phyloP scores from a whole-genome alignment of 1,140 invertebrate genomes.

The Cydia amplana region DNA sequence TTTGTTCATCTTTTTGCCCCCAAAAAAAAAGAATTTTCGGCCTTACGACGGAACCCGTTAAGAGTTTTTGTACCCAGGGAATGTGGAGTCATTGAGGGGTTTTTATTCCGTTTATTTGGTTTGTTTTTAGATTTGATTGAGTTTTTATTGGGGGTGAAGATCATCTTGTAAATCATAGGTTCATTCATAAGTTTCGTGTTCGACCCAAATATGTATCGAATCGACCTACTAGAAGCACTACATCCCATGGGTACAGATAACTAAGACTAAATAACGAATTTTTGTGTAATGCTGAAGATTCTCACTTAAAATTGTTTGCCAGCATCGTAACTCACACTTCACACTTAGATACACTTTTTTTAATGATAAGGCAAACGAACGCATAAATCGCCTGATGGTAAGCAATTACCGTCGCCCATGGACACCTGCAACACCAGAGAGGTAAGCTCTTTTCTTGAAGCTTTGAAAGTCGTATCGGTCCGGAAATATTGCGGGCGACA shows the following conservation, averaged over 20 bases:
- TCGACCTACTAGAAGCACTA: background rate
- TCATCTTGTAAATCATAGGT: background rate
- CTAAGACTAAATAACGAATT: too few species aligned
- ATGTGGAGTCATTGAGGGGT: slow-evolving; percentile 11
- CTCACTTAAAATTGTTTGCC: too few species aligned
- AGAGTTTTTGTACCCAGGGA: background rate
- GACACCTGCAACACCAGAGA: background rate
- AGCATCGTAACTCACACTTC: too few species aligned
- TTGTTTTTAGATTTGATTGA: slow-evolving; percentile 18
- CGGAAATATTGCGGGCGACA: too few species aligned
- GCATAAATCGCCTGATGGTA: background rate
- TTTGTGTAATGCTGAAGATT: too few species aligned
- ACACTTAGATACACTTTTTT: too few species aligned
- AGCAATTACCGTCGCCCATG: too few species aligned
- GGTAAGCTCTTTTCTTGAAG: too few species aligned
- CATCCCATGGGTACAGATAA: background rate
- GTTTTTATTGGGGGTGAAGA: slow-evolving; percentile 13
- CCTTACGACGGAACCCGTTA: slow-evolving; percentile 13
- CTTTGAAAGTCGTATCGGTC: too few species aligned
- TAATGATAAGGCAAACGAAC: background rate
- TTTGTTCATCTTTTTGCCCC: slow-evolving; percentile 24
- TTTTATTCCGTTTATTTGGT: background rate
- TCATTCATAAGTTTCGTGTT: background rate
- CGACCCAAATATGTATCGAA: background rate
- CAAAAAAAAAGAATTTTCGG: slow-evolving; percentile 23